A percentile compares a stretch with the other conserved stretches of the same genome.
Conservation (phyloP, 2,888 invertebrate species). For the Coenonympha arcania region DNA sequence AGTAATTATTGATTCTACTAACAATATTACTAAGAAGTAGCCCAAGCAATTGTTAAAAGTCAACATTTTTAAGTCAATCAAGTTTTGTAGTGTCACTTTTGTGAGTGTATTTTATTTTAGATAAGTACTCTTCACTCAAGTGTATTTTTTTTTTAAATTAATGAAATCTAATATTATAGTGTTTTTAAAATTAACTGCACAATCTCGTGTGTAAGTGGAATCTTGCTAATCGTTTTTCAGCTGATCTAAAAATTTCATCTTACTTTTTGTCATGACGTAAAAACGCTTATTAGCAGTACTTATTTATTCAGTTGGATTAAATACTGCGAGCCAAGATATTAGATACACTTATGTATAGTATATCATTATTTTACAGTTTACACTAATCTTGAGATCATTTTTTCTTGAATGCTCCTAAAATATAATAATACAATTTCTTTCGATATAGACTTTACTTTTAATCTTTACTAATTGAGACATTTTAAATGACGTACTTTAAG, state of each 20-base stretch:
- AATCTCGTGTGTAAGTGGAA: background rate
- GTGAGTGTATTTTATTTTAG: too few relatives aligned
- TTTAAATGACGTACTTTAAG: too few relatives aligned
- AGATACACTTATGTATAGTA: background rate
- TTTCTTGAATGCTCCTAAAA: background rate
- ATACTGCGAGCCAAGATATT: background rate
- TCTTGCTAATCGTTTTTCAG: background rate
- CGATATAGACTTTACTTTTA: background rate
- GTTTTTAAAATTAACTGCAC: background rate
- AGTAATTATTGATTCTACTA: too few relatives aligned
- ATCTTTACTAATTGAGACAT: background rate
- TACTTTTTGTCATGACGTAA: background rate
- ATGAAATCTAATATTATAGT: background rate
- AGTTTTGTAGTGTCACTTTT: too few relatives aligned
- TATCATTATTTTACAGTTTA: background rate
- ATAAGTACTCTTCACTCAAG: too few relatives aligned
- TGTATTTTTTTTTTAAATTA: too few relatives aligned
- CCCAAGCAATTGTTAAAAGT: too few relatives aligned
- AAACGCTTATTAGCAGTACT: background rate
- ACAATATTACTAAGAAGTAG: too few relatives aligned
- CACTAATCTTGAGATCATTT: background rate
- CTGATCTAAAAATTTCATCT: background rate
- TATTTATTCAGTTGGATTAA: background rate
- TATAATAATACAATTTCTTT: background rate
- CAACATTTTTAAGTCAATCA: too few relatives aligned